Base-by-base conservation (phyloP, 2,113 vertebrate genomes). In the Argyrosomus japonicus region DNA sequence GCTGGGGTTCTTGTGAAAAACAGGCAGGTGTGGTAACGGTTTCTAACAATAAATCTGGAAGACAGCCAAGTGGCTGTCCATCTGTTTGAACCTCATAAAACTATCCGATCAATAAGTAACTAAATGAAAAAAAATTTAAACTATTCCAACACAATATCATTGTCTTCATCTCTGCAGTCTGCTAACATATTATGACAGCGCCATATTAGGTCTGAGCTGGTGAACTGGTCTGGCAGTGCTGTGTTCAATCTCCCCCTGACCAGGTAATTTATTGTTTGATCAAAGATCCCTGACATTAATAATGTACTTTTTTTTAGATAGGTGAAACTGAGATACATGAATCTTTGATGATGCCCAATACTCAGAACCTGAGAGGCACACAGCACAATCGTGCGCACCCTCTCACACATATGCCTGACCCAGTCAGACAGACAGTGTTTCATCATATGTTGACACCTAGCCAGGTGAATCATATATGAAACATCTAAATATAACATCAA, bases 221-320 rank as follows among this genome's bases (percentile, higher is more conserved):
- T 13, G 74, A 62, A 75, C 43, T 76, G 75, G 17, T 83, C 63
- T 80, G 72, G 47, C 68, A 78, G 48, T 32, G 65, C 81, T 79
- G 68, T 86, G 68, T 82, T 90, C 85, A 89, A 85, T 78, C 67
- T 89, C 65, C 50, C 51, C 54, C 62, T 64, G 50, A 86, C 51
- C 75, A 64, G 68, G 19, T 92, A 77, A 94, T 91, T 88, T 88
- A 90, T 88, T 80, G 89, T 93, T 93, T 95, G 93, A 93, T 93
- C 93, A 94, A 93, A 93, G 91, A 84, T 95, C 92, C 86, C 67
- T 21, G 19, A 71, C 89, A 93, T 94, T 75, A 95, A 94, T 94
- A 91, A 94, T 94, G 86, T 67, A 93, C 72, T 81, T 84, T 83
- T 85, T 83, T 88, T 87, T 85, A 87, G 85, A 81, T 57, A 67